Evolutionary conservation across 2,888 invertebrate species (phyloP).

Genomic region (Philonicus albiceps): DNA sequence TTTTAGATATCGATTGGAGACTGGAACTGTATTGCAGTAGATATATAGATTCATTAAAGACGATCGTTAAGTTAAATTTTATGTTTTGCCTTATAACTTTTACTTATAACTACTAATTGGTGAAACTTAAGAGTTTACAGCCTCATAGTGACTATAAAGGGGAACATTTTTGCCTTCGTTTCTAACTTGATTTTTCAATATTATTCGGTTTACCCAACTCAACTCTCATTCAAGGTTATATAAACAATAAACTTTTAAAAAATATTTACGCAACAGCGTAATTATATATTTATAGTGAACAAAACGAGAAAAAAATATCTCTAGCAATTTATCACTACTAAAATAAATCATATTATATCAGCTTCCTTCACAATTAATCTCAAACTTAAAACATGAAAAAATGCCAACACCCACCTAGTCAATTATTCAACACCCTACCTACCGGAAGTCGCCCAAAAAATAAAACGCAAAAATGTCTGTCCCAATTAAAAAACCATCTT

Average conservation of each 20-base stretch:
- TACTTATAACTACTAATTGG: too few relatives aligned
- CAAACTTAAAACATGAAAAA: not conserved
- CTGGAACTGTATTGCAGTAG: not conserved
- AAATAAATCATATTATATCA: constrained; percentile 8
- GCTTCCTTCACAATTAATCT: not conserved
- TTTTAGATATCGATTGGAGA: not conserved
- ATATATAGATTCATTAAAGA: not conserved
- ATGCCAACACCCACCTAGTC: not conserved
- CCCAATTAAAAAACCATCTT: not conserved
- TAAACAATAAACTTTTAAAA: not conserved
- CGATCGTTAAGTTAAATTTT: too few relatives aligned
- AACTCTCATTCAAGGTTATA: not conserved
- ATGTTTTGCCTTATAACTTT: too few relatives aligned
- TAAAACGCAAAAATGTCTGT: not conserved
- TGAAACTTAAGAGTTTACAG: too few relatives aligned
- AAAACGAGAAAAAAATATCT: not conserved
- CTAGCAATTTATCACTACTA: not conserved
- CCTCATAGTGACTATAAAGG: too few relatives aligned
- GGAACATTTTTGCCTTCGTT: too few relatives aligned
- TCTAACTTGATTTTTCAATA: too few relatives aligned
- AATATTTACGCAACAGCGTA: not conserved
- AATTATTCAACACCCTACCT: not conserved
- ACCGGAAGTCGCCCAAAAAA: not conserved
- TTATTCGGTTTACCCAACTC: not conserved
- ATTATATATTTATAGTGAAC: not conserved